A percentile compares a stretch with the other conserved stretches of the same genome.
Evolutionary conservation across 2,888 invertebrate species (phyloP).

Genomic region (Ennomos fuscantarius): DNA sequence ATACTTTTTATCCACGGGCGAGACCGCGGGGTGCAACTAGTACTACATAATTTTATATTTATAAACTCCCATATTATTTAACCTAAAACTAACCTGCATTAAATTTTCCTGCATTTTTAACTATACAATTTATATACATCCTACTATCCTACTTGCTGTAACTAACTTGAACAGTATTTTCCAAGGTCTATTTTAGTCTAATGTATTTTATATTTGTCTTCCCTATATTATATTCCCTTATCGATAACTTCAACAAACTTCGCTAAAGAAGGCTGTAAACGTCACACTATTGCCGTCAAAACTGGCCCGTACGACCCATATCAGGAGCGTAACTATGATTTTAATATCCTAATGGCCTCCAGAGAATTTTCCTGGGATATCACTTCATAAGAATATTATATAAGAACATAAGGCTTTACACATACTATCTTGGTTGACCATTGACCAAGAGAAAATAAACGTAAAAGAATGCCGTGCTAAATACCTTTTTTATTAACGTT

Average conservation of each 20-base stretch:
- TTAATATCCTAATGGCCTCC: slow-evolving; percentile 65
- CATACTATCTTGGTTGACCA: slow-evolving; percentile 16
- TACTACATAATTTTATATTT: too few relatives aligned
- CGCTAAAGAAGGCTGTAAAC: not conserved
- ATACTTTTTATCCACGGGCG: too few relatives aligned
- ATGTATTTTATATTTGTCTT: too few relatives aligned
- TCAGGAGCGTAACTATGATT: slow-evolving; percentile 49
- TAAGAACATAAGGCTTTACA: not conserved
- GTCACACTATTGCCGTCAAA: slow-evolving; percentile 25
- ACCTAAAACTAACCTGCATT: too few relatives aligned
- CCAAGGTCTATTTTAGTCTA: too few relatives aligned
- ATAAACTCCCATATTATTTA: too few relatives aligned
- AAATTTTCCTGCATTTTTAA: too few relatives aligned
- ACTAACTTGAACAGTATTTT: too few relatives aligned
- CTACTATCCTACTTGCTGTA: too few relatives aligned
- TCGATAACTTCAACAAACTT: slow-evolving; percentile 7
- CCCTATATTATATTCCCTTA: not conserved
- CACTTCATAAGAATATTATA: slow-evolving; percentile 32
- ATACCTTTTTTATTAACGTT: too few relatives aligned
- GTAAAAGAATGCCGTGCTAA: not conserved
- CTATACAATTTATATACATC: too few relatives aligned
- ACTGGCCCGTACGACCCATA: slow-evolving; percentile 18
- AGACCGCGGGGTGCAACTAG: too few relatives aligned
- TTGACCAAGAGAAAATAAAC: not conserved
- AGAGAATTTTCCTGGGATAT: slow-evolving; percentile 38